phyloP scores from a whole-genome alignment of 2,888 invertebrate species.

The Laothoe populi region DNA sequence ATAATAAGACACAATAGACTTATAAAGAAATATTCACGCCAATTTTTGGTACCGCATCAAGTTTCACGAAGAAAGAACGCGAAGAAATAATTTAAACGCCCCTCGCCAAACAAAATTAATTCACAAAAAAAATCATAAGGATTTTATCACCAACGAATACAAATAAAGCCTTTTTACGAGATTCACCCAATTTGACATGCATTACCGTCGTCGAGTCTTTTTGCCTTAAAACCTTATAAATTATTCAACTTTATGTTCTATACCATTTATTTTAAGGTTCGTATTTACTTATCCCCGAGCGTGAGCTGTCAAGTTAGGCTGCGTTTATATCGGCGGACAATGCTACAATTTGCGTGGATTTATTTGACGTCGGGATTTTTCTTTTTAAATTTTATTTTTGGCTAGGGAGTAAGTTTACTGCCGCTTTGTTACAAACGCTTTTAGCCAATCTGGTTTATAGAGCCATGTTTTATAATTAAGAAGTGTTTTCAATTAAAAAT shows the following conservation, averaged over 20 bases:
- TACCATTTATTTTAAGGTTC: conserved; percentile 26
- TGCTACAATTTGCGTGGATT: conserved; percentile 23
- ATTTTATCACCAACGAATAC: conserved; percentile 26
- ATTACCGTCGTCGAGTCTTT: conserved; percentile 27
- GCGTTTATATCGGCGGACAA: conserved; percentile 26
- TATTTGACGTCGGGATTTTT: conserved; percentile 17
- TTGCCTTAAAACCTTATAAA: conserved; percentile 28
- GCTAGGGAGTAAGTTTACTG: conserved; percentile 16
- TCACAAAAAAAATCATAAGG: conserved; percentile 25
- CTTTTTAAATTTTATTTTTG: conserved; percentile 20
- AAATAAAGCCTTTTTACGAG: conserved; percentile 28
- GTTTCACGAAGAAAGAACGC: not conserved
- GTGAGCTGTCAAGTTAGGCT: conserved; percentile 25
- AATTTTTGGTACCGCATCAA: not conserved
- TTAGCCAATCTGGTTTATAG: conserved; percentile 9
- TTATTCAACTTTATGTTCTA: conserved; percentile 29
- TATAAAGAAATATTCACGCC: not conserved
- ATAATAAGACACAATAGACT: not conserved
- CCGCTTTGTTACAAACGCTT: conserved; percentile 14
- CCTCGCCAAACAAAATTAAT: conserved; percentile 15
- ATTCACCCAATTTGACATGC: conserved; percentile 29
- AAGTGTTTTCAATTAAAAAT: too few species aligned
- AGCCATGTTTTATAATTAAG: not conserved
- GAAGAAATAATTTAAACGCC: conserved; percentile 9
- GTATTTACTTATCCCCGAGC: conserved; percentile 26